A percentile compares a stretch with the other conserved stretches of the same genome.
Conservation (phyloP, 1,140 invertebrate species). For the Listronotus bonariensis region DNA sequence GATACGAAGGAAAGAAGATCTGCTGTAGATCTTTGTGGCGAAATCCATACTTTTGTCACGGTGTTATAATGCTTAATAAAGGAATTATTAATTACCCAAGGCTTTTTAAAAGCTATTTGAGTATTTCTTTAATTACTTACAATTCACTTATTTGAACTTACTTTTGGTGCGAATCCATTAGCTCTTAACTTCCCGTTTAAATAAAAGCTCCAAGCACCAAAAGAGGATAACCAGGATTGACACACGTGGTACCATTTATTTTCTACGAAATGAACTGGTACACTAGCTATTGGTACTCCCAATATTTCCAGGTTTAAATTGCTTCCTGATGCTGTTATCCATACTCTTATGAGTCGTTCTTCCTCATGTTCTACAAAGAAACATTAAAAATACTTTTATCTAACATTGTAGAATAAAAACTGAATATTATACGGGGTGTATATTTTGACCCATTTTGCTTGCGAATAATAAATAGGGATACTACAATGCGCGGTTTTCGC, state of each 20-base stretch:
- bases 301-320: constrained; percentile 63
- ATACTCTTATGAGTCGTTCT: constrained; percentile 63
- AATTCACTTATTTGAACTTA: constrained; percentile 47
- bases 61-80: too few relatives aligned
- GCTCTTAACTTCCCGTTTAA: constrained; percentile 61
- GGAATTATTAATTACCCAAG: too few relatives aligned
- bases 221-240: constrained; percentile 65
- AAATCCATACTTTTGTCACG: too few relatives aligned
- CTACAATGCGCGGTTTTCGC: too few relatives aligned
- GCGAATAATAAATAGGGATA: too few relatives aligned
- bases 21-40: too few relatives aligned
- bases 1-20: too few relatives aligned
- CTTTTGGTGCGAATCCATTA: constrained; percentile 57
- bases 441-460: too few relatives aligned
- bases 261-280: constrained; percentile 57
- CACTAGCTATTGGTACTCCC: constrained; percentile 57
- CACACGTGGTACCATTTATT: constrained; percentile 70
- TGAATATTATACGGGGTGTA: too few relatives aligned
- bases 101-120: too few relatives aligned
- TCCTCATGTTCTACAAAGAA: constrained; percentile 62
- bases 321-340: constrained; percentile 63
- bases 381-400: background rate
- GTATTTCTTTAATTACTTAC: too few relatives aligned
- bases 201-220: constrained; percentile 65
- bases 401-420: too few relatives aligned